These are phyloP conservation scores for Trinectes maculatus DNA, from an alignment of 2,113 vertebrate genomes.

Conservation along the genomic window DNA sequence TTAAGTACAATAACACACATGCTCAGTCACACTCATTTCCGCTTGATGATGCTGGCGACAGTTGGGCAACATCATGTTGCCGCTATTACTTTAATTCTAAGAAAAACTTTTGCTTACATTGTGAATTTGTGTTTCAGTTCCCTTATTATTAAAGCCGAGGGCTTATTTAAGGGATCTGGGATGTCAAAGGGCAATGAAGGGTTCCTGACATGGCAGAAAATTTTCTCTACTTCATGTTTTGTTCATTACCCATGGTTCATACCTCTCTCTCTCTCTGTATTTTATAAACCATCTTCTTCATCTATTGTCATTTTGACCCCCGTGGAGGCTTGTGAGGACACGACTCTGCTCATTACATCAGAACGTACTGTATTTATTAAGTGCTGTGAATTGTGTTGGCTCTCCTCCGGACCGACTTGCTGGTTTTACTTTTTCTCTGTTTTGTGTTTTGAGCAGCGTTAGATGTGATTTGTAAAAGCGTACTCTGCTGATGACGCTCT, in stretches of 20 bases:
- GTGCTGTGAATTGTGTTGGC: neutral
- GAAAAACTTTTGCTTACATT: conserved; percentile 22
- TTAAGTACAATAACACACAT: neutral
- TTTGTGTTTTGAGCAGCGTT: neutral
- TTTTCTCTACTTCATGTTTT: conserved; percentile 9
- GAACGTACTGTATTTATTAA: neutral
- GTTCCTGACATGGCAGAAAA: neutral
- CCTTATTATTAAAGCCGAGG: no score
- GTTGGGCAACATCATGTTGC: conserved; percentile 6
- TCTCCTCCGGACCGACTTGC: neutral
- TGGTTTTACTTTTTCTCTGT: neutral
- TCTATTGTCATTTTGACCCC: neutral
- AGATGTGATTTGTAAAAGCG: neutral
- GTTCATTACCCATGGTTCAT: neutral
- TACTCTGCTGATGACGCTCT: no score
- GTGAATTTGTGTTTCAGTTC: conserved; percentile 35
- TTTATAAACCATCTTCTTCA: neutral
- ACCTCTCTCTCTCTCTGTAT: neutral
- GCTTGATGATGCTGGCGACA: neutral
- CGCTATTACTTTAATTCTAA: neutral
- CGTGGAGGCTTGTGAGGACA: conserved; percentile 2
- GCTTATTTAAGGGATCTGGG: conserved; percentile 1
- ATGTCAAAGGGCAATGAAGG: neutral
- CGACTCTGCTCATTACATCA: conserved; percentile 3
- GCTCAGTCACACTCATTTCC: neutral